Evolutionary conservation across 2,888 invertebrate genomes (phyloP).

Genomic region (Limnephilus marmoratus): DNA sequence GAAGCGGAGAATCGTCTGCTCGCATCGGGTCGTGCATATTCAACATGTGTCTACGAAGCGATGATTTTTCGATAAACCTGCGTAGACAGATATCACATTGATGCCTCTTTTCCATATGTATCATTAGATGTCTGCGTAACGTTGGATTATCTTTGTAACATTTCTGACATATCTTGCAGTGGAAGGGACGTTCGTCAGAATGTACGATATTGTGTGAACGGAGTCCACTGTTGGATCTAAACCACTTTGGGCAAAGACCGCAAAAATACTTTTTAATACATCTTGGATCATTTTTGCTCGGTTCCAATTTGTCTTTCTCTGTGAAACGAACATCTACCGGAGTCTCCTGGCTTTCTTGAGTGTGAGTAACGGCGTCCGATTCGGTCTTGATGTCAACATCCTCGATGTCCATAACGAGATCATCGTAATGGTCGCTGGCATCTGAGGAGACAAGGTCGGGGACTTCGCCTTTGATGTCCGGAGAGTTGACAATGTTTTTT

Average conservation of each 20-base stretch:
- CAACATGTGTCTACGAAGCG: slow-evolving; percentile 10
- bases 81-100: slow-evolving; percentile 37
- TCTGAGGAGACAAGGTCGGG: background rate
- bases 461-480: background rate
- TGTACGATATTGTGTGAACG: slow-evolving; percentile 3
- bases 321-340: background rate
- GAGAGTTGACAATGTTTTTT: background rate
- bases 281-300: background rate
- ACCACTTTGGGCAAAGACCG: background rate
- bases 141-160: slow-evolving; percentile 17
- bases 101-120: slow-evolving; percentile 41
- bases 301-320: background rate
- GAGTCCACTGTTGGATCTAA: background rate
- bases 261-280: background rate
- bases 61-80: slow-evolving; percentile 22
- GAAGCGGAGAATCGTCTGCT: background rate
- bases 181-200: background rate
- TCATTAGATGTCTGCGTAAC: slow-evolving; percentile 29
- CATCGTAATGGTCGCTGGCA: background rate
- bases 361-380: background rate
- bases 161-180: slow-evolving; percentile 34
- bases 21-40: slow-evolving; percentile 25
- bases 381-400: background rate
- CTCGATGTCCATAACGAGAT: background rate
- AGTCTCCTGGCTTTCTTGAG: background rate